A percentile compares a stretch with the other conserved stretches of the same genome.
Evolutionary conservation across 2,113 vertebrate species (phyloP).

Genomic region (Athene noctua): DNA sequence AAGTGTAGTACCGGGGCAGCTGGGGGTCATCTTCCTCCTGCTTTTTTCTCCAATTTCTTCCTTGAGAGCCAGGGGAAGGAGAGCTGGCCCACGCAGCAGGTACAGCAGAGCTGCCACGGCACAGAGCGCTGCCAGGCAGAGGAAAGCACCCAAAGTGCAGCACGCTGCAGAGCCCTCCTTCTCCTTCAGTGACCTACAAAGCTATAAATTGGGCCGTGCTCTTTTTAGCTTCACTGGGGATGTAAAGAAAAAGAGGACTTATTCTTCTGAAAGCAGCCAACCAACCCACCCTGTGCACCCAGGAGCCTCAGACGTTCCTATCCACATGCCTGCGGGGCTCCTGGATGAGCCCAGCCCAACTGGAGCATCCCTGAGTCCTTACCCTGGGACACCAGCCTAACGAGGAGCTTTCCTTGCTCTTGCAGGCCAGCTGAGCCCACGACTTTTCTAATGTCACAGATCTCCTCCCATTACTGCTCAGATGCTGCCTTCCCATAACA

Average conservation of each 20-base stretch:
- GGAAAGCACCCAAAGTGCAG: background rate
- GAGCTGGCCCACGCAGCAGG: rapidly evolving
- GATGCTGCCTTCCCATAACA: background rate
- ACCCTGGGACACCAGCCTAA: background rate
- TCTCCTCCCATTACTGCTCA: background rate
- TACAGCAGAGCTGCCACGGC: background rate
- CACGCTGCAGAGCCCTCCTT: background rate
- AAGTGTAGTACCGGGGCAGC: background rate
- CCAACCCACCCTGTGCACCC: background rate
- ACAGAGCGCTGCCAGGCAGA: background rate
- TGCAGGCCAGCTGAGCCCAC: background rate
- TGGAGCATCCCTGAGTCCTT: rapidly evolving
- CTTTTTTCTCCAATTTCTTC: background rate
- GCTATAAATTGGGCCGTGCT: background rate
- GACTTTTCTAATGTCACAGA: background rate
- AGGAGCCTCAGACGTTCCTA: background rate
- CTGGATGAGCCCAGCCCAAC: background rate
- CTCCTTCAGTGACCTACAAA: slow-evolving; percentile 54
- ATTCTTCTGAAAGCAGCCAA: background rate
- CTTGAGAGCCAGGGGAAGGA: background rate
- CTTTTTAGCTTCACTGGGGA: slow-evolving; percentile 3
- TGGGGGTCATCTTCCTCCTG: background rate
- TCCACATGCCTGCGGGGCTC: background rate
- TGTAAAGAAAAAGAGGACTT: background rate
- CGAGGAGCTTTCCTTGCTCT: background rate